A percentile compares a stretch with the other conserved stretches of the same genome.
Conservation (phyloP, 2,888 invertebrate genomes). For the Eumacrocentrus americanus region DNA sequence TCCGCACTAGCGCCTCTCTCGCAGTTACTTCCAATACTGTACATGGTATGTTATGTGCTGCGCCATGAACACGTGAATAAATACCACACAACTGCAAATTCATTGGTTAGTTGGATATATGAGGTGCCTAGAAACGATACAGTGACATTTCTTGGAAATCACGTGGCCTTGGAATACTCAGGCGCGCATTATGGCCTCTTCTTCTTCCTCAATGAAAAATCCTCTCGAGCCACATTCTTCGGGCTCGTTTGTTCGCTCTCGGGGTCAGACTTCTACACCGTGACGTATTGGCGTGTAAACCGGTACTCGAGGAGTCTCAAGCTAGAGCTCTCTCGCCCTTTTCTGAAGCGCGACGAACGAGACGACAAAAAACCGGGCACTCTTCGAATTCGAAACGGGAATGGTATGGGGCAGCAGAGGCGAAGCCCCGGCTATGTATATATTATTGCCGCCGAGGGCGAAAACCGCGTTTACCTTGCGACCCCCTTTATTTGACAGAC, state of each 20-base stretch:
- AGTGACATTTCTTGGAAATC: constrained; percentile 15
- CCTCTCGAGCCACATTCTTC: constrained; percentile 12
- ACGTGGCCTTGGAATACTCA: constrained; percentile 21
- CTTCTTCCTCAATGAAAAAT: constrained; percentile 22
- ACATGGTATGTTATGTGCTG: constrained; percentile 10
- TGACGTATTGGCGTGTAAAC: constrained; percentile 27
- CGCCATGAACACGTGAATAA: constrained; percentile 22
- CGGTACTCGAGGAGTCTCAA: constrained; percentile 9
- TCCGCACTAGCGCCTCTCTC: constrained; percentile 14
- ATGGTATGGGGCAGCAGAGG: too few relatives aligned
- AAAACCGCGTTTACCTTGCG: constrained; percentile 15
- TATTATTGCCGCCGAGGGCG: constrained; percentile 18
- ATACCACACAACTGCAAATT: constrained; percentile 9
- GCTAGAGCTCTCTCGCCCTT: constrained; percentile 7
- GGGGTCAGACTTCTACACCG: constrained; percentile 19
- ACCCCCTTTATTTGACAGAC: constrained; percentile 16
- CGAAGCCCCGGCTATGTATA: constrained; percentile 7
- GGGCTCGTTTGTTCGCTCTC: constrained; percentile 14
- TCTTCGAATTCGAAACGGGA: constrained; percentile 14
- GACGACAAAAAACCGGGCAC: constrained; percentile 11
- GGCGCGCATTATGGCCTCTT: constrained; percentile 11
- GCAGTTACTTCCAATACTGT: constrained; percentile 20
- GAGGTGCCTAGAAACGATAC: background rate
- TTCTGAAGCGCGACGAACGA: constrained; percentile 8
- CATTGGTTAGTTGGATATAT: background rate